These are phyloP conservation scores for Orthonychiurus folsomi DNA, from an alignment of 2,888 invertebrate genomes.

Conservation along the genomic window DNA sequence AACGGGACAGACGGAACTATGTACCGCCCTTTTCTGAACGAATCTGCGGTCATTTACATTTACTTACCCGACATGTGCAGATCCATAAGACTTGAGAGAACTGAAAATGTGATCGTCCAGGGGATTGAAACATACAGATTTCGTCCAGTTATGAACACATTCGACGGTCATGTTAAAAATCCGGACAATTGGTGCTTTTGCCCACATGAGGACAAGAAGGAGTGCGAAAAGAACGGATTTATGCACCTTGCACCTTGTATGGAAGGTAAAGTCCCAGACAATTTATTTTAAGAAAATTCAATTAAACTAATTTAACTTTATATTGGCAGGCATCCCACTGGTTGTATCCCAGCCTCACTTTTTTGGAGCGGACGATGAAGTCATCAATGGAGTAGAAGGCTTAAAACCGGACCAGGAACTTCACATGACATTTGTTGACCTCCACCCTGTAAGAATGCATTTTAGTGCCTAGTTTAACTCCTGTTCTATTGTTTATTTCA, in stretches of 20 bases:
- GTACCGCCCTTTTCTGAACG: slow-evolving; percentile 42
- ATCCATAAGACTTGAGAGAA: slow-evolving; percentile 29
- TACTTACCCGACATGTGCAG: slow-evolving; percentile 44
- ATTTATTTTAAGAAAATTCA: no score
- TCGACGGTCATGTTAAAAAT: slow-evolving; percentile 21
- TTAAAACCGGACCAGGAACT: slow-evolving; percentile 26
- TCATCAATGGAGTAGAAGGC: slow-evolving; percentile 30
- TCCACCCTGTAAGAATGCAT: slow-evolving; percentile 26
- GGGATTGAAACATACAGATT: slow-evolving; percentile 27
- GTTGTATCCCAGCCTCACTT: slow-evolving; percentile 32
- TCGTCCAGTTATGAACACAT: slow-evolving; percentile 20
- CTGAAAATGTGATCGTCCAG: slow-evolving; percentile 16
- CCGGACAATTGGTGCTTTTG: slow-evolving; percentile 37
- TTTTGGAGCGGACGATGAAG: slow-evolving; percentile 26
- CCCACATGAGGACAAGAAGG: slow-evolving; percentile 19
- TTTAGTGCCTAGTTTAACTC: not conserved
- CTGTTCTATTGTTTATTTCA: not conserved
- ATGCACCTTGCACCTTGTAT: slow-evolving; percentile 24
- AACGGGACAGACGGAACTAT: slow-evolving; percentile 36
- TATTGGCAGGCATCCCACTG: slow-evolving; percentile 16
- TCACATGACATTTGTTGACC: slow-evolving; percentile 31
- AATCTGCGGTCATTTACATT: slow-evolving; percentile 39
- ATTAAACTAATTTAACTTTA: not conserved
- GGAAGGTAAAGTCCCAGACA: slow-evolving; percentile 25
- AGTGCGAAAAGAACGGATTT: slow-evolving; percentile 25